Conservation (phyloP, 2,797 vertebrate genomes). For the Acrossocheilus fasciatus region DNA sequence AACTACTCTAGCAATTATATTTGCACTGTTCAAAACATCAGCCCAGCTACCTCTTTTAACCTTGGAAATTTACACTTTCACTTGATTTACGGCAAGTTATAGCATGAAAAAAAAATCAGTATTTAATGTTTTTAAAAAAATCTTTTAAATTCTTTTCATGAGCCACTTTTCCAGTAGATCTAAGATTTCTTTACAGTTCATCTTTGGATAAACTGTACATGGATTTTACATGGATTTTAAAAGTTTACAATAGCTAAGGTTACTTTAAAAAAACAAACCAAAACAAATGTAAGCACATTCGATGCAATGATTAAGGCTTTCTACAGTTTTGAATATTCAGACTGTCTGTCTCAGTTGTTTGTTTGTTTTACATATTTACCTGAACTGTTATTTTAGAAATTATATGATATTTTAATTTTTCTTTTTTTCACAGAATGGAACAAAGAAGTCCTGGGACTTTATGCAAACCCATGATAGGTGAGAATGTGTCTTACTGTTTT, state of each 20-base stretch:
- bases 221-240: neutral
- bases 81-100: neutral
- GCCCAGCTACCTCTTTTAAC: neutral
- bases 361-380: neutral
- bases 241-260: neutral
- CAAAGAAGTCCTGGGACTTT: constrained; percentile 92
- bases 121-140: neutral
- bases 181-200: neutral
- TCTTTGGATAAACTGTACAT: neutral
- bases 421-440: constrained; percentile 83
- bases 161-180: neutral
- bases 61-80: neutral
- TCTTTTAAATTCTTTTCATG: neutral
- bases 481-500: neutral
- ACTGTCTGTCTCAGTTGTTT: neutral
- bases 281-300: no score
- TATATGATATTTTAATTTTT: constrained; percentile 45
- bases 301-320: neutral
- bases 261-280: no score
- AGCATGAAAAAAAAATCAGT: neutral
- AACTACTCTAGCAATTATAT: neutral
- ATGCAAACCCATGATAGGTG: constrained; percentile 93
- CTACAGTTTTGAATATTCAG: neutral
- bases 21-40: constrained; percentile 2
- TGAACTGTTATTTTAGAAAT: neutral